These are phyloP conservation scores for Tenualosa ilisha DNA, from an alignment of 2,797 vertebrate genomes.

Conservation along the genomic window DNA sequence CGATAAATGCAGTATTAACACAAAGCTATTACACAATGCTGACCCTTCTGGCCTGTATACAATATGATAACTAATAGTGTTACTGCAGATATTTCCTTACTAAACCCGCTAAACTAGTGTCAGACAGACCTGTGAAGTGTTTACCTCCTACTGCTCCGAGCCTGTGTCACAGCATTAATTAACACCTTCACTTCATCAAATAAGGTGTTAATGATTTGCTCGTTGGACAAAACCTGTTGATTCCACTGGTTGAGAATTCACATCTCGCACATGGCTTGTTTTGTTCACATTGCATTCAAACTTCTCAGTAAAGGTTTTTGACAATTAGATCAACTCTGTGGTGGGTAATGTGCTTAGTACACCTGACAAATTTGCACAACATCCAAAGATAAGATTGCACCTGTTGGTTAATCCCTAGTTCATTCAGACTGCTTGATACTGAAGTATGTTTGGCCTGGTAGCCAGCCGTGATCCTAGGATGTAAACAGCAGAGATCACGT, in stretches of 20 bases:
- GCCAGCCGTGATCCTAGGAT: too few relatives aligned
- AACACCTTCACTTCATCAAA: neutral
- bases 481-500: too few relatives aligned
- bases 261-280: constrained; percentile 1
- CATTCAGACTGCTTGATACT: too few relatives aligned
- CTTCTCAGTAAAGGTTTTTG: neutral
- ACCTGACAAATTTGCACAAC: constrained; percentile 39
- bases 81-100: neutral
- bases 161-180: neutral
- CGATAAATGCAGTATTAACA: neutral
- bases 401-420: constrained; percentile 16
- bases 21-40: neutral
- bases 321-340: constrained; percentile 6
- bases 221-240: neutral
- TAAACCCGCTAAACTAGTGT: neutral
- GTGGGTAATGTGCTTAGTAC: constrained; percentile 28
- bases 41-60: neutral
- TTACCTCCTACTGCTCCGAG: neutral
- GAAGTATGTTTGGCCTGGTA: too few relatives aligned
- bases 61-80: neutral
- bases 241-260: neutral
- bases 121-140: neutral
- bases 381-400: constrained; percentile 27
- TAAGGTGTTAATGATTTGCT: neutral
- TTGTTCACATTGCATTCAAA: neutral